Evolutionary conservation across 2,113 vertebrate genomes (phyloP).

Genomic region (Hypocryptadius cinnamomeus): DNA sequence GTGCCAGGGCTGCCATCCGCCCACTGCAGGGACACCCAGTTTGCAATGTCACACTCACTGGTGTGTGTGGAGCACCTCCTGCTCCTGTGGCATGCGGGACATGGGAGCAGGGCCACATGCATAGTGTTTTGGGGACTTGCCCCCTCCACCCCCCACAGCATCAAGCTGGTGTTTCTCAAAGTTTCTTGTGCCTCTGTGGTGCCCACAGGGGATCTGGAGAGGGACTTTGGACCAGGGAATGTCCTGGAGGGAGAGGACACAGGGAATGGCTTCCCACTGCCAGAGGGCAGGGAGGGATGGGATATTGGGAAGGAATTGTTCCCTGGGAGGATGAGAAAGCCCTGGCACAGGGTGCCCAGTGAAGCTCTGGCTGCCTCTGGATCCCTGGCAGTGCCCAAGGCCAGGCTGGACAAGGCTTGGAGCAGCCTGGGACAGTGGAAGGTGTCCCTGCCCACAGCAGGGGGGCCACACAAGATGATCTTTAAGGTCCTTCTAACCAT

Average conservation of each 20-base stretch:
- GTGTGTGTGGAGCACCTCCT: background rate
- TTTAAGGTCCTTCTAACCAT: background rate
- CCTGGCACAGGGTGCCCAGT: background rate
- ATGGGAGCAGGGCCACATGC: background rate
- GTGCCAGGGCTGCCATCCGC: background rate
- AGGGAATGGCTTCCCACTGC: background rate
- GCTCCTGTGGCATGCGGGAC: background rate
- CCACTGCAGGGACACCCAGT: background rate
- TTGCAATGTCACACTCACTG: fast-evolving
- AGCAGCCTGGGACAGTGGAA: fast-evolving
- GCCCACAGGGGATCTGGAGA: background rate
- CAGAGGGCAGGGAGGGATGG: background rate
- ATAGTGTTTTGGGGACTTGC: fast-evolving
- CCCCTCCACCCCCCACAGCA: background rate
- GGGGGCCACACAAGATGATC: background rate
- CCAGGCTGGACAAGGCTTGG: background rate
- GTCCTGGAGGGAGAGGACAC: background rate
- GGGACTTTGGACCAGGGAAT: background rate
- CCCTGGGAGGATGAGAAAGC: background rate
- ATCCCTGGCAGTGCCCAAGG: background rate
- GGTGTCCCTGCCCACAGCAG: background rate
- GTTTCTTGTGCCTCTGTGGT: background rate
- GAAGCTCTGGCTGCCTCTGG: background rate
- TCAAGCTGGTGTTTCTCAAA: fast-evolving
- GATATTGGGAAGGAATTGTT: background rate